Base-by-base conservation (phyloP, 2,797 vertebrate genomes). In the Oryzias dopingdopingensis region DNA sequence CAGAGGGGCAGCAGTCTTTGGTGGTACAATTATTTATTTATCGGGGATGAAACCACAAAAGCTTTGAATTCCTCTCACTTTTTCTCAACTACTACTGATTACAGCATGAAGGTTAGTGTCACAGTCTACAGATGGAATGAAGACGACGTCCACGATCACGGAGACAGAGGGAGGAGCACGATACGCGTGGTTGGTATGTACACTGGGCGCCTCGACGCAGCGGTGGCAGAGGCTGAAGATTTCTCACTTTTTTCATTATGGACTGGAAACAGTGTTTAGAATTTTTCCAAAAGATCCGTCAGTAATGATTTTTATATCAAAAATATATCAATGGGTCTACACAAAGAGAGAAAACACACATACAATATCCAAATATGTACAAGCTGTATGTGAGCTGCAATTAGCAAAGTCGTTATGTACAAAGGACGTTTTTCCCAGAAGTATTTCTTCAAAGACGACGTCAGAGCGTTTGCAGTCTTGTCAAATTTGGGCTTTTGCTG, bases 281-380 rank as follows among this genome's bases (percentile, higher is more conserved):
- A 79, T 75, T 70, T 65, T 65, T 42, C 56, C 64, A 76, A 79
- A 81, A 68, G 59, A 79, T 83, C 67, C 61, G 82, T 81, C 61
- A 75, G 79, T 82, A 73, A 78, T 80, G 53, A 83, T 85, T 78
- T 71, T 56, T 90, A 89, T 93, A 92, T 93, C 83, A 92, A 92
- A 92, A 92, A 93, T 92, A 93, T 91, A 92, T 88, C 79, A 86
- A 81, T 85, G 60, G 76, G 85, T 90, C 86, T 87, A 92, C 89
- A 90, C 86, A 86, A 86, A 90, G 72, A 86, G 57, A 84, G 65
- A 87, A 77, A 37, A 86, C 76, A 75, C 86, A 90, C 88, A 89
- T 86, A 90, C 78, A 86, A 91, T 86, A 91, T 81, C 49, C 80
- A 92, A 91, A 92, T 92, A 92, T 92, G 74, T 92, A 93, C 91